phyloP scores from a whole-genome alignment of 2,888 invertebrate genomes.

The Latrodectus hesperus region DNA sequence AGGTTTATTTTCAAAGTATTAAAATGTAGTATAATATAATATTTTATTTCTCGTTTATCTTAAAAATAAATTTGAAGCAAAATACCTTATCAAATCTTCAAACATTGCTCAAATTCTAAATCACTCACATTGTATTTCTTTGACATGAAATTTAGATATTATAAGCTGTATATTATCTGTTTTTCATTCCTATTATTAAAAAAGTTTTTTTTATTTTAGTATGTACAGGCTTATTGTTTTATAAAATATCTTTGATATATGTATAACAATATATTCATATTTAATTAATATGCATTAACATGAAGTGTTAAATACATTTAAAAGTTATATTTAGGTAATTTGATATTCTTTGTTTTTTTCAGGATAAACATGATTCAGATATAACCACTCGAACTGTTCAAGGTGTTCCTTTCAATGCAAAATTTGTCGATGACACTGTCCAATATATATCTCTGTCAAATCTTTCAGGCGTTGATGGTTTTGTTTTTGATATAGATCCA shows the following conservation, averaged over 20 bases:
- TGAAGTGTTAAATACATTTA: background rate
- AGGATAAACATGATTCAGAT: constrained; percentile 75
- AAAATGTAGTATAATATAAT: no score
- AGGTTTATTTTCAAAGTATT: no score
- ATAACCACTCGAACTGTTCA: constrained; percentile 72
- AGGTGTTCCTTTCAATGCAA: constrained; percentile 74
- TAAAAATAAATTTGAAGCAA: no score
- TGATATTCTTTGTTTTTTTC: constrained; percentile 31
- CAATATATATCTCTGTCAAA: constrained; percentile 72
- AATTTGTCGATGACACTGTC: constrained; percentile 73
- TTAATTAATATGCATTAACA: background rate
- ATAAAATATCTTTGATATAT: background rate
- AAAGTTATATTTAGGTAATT: background rate
- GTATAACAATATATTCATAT: background rate
- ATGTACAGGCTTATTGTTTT: background rate
- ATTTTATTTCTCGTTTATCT: no score
- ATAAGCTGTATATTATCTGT: no score
- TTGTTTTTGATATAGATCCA: constrained; percentile 75
- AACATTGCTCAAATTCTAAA: no score
- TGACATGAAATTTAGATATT: no score
- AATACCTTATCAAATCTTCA: no score
- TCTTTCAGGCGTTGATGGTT: constrained; percentile 75
- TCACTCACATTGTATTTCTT: no score
- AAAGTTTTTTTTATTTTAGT: background rate
- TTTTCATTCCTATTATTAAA: background rate